Evolutionary conservation across 1,140 invertebrate genomes (phyloP).

Genomic region (Lasioglossum albipes): DNA sequence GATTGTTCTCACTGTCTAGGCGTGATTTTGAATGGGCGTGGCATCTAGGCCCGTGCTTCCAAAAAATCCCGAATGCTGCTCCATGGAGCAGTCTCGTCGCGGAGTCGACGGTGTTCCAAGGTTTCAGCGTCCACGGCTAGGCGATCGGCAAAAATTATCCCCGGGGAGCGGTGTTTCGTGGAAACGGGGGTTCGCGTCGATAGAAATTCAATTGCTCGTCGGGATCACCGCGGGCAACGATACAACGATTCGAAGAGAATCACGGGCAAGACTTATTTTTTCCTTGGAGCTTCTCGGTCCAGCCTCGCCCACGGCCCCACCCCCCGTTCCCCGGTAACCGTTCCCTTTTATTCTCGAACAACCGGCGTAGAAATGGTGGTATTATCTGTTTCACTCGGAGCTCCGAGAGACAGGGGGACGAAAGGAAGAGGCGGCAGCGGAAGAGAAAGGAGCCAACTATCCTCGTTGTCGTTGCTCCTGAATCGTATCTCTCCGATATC

Average conservation of each 20-base stretch:
- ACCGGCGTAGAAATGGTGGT: slow-evolving; percentile 69
- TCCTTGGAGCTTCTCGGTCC: slow-evolving; percentile 40
- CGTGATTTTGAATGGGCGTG: no score
- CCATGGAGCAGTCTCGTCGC: no score
- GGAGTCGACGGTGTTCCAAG: no score
- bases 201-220: slow-evolving; percentile 56
- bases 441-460: neutral
- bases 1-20: no score
- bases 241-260: slow-evolving; percentile 56
- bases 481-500: slow-evolving; percentile 68
- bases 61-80: no score
- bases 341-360: slow-evolving; percentile 34
- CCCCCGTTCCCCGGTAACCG: slow-evolving; percentile 4
- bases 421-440: neutral
- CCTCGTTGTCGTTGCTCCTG: slow-evolving; percentile 48
- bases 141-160: neutral
- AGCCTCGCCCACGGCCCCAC: neutral
- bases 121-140: no score
- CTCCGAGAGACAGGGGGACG: slow-evolving; percentile 12
- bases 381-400: slow-evolving; percentile 74
- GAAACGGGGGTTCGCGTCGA: neutral
- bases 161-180: neutral
- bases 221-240: slow-evolving; percentile 27
- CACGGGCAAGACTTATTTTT: slow-evolving; percentile 62
- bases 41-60: no score